Percentiles rank a stretch among this genome's conserved stretches.
These are phyloP conservation scores for Rosalia funebris DNA, from an alignment of 2,888 invertebrate species.

Conservation along the genomic window DNA sequence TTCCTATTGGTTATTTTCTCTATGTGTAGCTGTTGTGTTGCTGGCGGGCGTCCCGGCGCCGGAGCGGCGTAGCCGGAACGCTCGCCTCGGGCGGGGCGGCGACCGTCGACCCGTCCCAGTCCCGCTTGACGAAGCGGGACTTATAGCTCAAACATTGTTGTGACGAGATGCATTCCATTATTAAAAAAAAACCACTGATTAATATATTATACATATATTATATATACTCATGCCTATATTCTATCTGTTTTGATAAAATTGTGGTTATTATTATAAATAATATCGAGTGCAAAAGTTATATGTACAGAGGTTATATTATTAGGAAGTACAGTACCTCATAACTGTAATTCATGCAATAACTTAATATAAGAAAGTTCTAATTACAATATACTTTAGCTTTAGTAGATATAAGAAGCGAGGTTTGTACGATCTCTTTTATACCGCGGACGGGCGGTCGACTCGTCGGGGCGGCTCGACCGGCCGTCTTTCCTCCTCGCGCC, in stretches of 20 bases:
- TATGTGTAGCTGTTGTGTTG: conserved; percentile 65
- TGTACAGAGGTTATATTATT: conserved; percentile 67
- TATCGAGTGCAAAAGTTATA: conserved; percentile 65
- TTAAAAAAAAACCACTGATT: conserved; percentile 62
- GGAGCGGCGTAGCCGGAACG: conserved; percentile 48
- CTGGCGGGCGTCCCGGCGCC: conserved; percentile 55
- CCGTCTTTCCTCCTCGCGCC: conserved; percentile 53
- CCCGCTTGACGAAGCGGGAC: conserved; percentile 57
- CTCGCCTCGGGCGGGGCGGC: conserved; percentile 53
- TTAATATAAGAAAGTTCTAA: conserved; percentile 66
- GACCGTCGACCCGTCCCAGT: conserved; percentile 53
- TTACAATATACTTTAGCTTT: conserved; percentile 65
- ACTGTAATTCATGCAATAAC: conserved; percentile 68
- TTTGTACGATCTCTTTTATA: conserved; percentile 60
- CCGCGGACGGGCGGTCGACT: conserved; percentile 51
- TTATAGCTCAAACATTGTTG: conserved; percentile 66
- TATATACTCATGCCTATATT: conserved; percentile 63
- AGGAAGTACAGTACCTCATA: conserved; percentile 67
- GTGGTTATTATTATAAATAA: conserved; percentile 61
- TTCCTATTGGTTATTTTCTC: conserved; percentile 65
- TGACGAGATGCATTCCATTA: conserved; percentile 66
- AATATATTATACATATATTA: conserved; percentile 58
- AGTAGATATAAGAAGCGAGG: conserved; percentile 63
- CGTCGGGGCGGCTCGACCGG: conserved; percentile 49
- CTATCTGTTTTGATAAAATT: conserved; percentile 63